phyloP scores from a whole-genome alignment of 30 jellyfish, hydroid and myxozoan species.

The Aurelia aurita region DNA sequence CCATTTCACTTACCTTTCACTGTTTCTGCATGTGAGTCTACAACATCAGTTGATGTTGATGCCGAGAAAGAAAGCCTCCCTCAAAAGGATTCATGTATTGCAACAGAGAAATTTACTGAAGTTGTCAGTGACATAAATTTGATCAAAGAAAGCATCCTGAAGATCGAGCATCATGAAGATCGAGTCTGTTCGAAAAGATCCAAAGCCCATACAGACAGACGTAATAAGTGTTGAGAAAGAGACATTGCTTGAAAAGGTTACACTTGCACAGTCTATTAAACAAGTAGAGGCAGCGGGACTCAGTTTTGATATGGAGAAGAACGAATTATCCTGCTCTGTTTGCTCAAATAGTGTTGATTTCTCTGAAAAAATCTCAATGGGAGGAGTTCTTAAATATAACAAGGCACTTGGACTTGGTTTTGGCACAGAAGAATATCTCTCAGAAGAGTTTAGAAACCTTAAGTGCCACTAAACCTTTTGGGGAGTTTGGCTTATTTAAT shows the following conservation, averaged over 20 bases:
- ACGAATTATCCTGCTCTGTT: constrained; percentile 25
- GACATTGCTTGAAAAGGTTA: no score
- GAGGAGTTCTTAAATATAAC: constrained; percentile 41
- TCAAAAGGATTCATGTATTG: constrained; percentile 42
- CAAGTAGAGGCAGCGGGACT: constrained; percentile 49
- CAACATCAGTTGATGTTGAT: constrained; percentile 32
- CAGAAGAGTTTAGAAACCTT: constrained; percentile 53
- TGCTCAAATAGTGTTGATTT: constrained; percentile 47
- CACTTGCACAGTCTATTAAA: constrained; percentile 51
- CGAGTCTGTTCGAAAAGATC: constrained; percentile 62
- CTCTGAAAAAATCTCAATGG: constrained; percentile 56
- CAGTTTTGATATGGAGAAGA: constrained; percentile 39
- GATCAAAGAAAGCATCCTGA: constrained; percentile 50
- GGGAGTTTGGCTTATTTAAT: no score
- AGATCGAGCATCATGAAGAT: no score
- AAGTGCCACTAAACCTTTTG: no score
- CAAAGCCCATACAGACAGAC: constrained; percentile 39
- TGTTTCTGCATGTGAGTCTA: constrained; percentile 32
- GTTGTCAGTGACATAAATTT: no score
- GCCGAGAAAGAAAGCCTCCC: constrained; percentile 53
- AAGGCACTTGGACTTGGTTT: constrained; percentile 50
- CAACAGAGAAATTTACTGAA: constrained; percentile 30
- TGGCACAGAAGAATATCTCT: constrained; percentile 27
- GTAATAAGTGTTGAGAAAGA: constrained; percentile 43
- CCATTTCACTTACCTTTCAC: constrained; percentile 37